phyloP scores from a whole-genome alignment of 2,113 vertebrate species.

The Danionella cerebrum region DNA sequence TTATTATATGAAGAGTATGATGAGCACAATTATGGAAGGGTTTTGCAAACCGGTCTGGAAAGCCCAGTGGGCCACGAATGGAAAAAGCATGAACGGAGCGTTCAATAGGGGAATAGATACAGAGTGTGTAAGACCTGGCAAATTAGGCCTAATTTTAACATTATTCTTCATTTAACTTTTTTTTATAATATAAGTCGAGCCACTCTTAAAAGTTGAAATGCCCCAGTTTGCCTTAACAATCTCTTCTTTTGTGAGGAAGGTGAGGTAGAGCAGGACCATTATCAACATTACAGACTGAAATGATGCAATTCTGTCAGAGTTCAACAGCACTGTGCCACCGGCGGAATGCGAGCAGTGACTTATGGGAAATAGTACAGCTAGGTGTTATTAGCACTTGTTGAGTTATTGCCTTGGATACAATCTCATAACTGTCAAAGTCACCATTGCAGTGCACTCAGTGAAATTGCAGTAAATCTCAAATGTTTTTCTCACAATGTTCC shows the following conservation, averaged over 20 bases:
- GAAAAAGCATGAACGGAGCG: too few species aligned
- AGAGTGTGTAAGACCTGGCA: too few species aligned
- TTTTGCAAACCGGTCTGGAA: too few species aligned
- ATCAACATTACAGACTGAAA: background rate
- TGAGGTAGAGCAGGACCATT: background rate
- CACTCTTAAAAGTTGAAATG: background rate
- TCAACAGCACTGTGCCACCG: constrained; percentile 2
- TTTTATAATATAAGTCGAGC: too few species aligned
- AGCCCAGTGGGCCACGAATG: too few species aligned
- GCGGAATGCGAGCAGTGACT: background rate
- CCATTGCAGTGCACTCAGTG: background rate
- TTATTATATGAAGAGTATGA: too few species aligned
- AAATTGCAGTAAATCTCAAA: constrained; percentile 2
- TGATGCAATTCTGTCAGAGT: background rate
- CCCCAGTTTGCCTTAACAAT: background rate
- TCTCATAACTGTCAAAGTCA: constrained; percentile 3
- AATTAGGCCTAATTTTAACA: too few species aligned
- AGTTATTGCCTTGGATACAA: constrained; percentile 10
- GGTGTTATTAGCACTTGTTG: constrained; percentile 13
- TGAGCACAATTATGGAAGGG: too few species aligned
- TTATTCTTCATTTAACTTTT: too few species aligned
- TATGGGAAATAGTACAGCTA: background rate
- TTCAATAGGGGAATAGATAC: too few species aligned
- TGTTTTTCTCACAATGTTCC: background rate
- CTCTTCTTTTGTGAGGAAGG: background rate